A percentile compares a stretch with the other conserved stretches of the same genome.
Evolutionary conservation across 2,797 vertebrate genomes (phyloP).

Genomic region (Danio tinwini): DNA sequence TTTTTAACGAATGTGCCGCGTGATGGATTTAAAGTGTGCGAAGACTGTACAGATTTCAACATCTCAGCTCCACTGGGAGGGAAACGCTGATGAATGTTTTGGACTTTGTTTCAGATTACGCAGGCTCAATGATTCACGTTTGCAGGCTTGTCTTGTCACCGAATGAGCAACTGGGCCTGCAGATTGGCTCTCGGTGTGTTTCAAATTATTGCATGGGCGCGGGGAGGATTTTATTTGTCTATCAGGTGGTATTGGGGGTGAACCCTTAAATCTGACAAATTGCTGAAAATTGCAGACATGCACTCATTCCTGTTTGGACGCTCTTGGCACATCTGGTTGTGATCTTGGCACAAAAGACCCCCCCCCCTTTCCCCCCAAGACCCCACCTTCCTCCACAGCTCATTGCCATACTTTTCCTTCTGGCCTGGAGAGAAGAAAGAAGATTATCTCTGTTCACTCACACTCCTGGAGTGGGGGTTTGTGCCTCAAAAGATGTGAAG

Average conservation of each 20-base stretch:
- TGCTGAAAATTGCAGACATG: slow-evolving; percentile 85
- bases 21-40: slow-evolving; percentile 53
- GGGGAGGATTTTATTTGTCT: slow-evolving; percentile 75
- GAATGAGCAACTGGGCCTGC: slow-evolving; percentile 37
- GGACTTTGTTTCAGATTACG: slow-evolving; percentile 45
- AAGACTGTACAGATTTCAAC: slow-evolving; percentile 33
- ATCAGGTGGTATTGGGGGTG: slow-evolving; percentile 71
- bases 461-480: slow-evolving; percentile 4
- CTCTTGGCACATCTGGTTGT: slow-evolving; percentile 84
- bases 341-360: slow-evolving; percentile 81
- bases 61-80: slow-evolving; percentile 8
- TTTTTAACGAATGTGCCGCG: slow-evolving; percentile 14
- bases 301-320: slow-evolving; percentile 83
- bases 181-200: slow-evolving; percentile 60
- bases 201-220: slow-evolving; percentile 67
- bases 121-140: slow-evolving; percentile 17
- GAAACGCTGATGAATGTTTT: slow-evolving; percentile 47
- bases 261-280: slow-evolving; percentile 85
- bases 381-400: slow-evolving; percentile 28
- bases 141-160: slow-evolving; percentile 38
- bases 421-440: slow-evolving; percentile 32
- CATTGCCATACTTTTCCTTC: slow-evolving; percentile 73
- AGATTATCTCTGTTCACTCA: slow-evolving; percentile 40
- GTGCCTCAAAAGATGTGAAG: slow-evolving; percentile 52
- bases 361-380: slow-evolving; percentile 71